Evolutionary conservation across 2,797 vertebrate species (phyloP).

Genomic region (Synaphobranchus kaupii): DNA sequence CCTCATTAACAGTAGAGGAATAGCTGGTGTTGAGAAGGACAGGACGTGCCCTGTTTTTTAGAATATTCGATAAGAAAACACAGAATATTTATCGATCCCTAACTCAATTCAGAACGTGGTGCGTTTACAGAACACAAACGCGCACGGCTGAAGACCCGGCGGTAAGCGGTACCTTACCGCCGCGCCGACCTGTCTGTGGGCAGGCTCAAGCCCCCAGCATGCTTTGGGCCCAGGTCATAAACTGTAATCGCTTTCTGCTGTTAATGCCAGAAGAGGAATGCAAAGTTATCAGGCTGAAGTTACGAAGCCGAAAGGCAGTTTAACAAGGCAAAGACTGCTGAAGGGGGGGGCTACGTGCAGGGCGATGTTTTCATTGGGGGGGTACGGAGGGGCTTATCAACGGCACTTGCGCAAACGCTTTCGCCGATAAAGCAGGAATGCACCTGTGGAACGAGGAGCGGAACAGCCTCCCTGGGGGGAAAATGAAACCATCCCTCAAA

Average conservation of each 20-base stretch:
- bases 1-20: background rate
- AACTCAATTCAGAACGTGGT: background rate
- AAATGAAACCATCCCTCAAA: constrained; percentile 31
- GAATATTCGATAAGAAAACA: background rate
- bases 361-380: background rate
- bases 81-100: background rate
- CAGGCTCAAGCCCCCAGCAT: background rate
- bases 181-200: background rate
- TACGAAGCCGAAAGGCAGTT: background rate
- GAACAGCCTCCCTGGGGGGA: constrained; percentile 26
- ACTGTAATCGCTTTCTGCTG: background rate
- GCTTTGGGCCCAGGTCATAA: background rate
- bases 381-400: constrained; percentile 44
- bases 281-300: background rate
- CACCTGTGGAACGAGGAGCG: constrained; percentile 38
- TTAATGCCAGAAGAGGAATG: constrained; percentile 9
- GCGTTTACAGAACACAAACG: background rate
- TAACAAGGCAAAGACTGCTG: background rate
- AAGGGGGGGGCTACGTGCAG: background rate
- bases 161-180: no score
- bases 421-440: constrained; percentile 64
- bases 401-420: constrained; percentile 30
- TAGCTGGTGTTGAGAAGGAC: background rate
- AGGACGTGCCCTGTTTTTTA: background rate
- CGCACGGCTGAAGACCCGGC: background rate